A percentile compares a stretch with the other conserved stretches of the same genome.
Conservation (phyloP, 2,113 vertebrate species). For the Pipa parva region DNA sequence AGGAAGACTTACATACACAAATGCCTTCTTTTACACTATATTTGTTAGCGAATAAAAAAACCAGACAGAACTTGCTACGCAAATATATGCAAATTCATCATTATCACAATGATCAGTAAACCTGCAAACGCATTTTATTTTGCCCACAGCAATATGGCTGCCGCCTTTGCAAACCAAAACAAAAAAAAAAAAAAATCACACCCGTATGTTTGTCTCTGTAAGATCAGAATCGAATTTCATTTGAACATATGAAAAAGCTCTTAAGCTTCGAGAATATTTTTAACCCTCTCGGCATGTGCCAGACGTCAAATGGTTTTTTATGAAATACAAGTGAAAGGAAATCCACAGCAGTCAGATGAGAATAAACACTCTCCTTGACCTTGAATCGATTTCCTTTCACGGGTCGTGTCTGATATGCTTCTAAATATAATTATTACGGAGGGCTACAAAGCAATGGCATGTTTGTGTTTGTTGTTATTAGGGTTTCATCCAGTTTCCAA, state of each 20-base stretch:
- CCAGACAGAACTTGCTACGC: background rate
- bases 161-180: conserved; percentile 29
- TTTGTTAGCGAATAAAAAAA: background rate
- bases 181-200: conserved; percentile 23
- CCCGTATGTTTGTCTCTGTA: conserved; percentile 1
- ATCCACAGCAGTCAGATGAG: background rate
- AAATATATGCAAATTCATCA: conserved; percentile 13
- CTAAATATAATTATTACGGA: background rate
- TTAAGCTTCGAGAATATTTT: background rate
- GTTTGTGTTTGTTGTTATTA: background rate
- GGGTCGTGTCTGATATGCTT: background rate
- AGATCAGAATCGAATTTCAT: background rate
- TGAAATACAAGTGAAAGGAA: background rate
- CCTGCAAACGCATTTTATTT: conserved; percentile 2
- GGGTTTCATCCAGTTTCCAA: background rate
- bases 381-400: conserved; percentile 1
- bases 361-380: background rate
- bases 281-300: background rate
- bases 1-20: too few relatives aligned
- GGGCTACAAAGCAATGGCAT: background rate
- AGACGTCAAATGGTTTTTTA: background rate
- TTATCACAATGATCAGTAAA: conserved; percentile 19
- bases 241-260: background rate
- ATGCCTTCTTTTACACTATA: background rate
- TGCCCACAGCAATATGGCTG: conserved; percentile 22